Evolutionary conservation across 2,888 invertebrate genomes (phyloP), one percentile per base, ranked within the genome.

Genomic region (Xestia xanthographa): DNA sequence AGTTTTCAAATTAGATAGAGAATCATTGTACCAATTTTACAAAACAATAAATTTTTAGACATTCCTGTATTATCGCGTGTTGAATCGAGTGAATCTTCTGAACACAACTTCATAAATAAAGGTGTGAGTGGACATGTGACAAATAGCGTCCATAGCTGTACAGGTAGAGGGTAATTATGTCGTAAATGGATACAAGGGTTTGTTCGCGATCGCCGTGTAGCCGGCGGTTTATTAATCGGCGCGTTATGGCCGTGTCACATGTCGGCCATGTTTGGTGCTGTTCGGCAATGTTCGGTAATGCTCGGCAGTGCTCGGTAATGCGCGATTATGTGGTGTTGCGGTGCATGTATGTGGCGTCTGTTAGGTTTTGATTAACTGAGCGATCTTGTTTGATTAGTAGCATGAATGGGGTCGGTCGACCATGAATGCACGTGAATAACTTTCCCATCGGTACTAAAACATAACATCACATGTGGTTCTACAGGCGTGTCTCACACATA

Each of bases 111-210:
- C n/a, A 43, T 14, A 43, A 56, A 62, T 53, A 63, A 60, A 75
- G 68, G 69, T 69, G 77, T 74, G 72, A 80, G 81, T 69, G 22
- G 71, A 66, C 81, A 20, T 34, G 79, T 80, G 87, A 88, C 80
- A 87, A 88, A 87, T 87, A 65, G 74, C 75, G 50, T 50, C 74
- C 70, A 66, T 56, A 68, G 85, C 60, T 43, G 63, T 41, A 34
- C 26, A 68, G 84, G 71, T 71, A 73, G 73, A 56, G 72, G 62
- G 80, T 86, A 87, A 90, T 90, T 89, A 89, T 86, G 84, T 82
- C 80, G 86, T 85, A 84, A 89, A 88, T 83, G 90, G 84, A 80
- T 82, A 85, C 88, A 82, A 83, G 87, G 80, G 83, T 66, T 82
- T 70, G 80, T 66, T 67, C 72, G 77, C 78, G 70, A 75, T 72